Evolutionary conservation across 2,888 invertebrate genomes (phyloP), one percentile per base, ranked within the genome.

Genomic region (Cheilosia vernalis): DNA sequence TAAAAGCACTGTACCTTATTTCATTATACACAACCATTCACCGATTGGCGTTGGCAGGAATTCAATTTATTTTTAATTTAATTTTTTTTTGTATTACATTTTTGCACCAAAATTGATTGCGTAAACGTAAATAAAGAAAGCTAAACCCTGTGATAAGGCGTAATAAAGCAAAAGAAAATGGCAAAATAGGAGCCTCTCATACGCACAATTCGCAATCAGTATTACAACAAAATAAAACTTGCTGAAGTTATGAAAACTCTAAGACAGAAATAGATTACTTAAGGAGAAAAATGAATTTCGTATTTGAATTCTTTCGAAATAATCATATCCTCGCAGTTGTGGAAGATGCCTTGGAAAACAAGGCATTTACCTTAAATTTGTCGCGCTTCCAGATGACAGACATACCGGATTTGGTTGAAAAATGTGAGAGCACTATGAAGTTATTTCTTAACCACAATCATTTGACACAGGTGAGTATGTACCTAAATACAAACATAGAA

Each of bases 281-380:
- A n/a, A 17, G 15, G 9, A 21, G n/a, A 1, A n/a, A 76, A 21
- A 95, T 95, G 94, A 95, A 94, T 93, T 93, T 93, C 89, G 93
- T 95, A 89, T 93, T 94, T 91, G 94, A 95, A 92, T 95, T 94
- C 91, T 94, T 95, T 89, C 95, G 94, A 91, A 94, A 94, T 91
- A 94, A 95, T 90, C 94, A 95, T 89, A 94, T 95, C 89, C 90
- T 95, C 88, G 95, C 95, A 44, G 93, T 94, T 88, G 94, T 95
- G 88, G 95, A 95, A 92, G 93, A 94, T 89, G 95, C 94, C 10
- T 93, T 94, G 76, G 92, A 91, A 40, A 94, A 94, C 89, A 94
- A 94, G 90, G 93, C 94, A 51, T 93, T 93, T 73, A 93, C 93
- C 81, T 91, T 95, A 87, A 94, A 94, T 91, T 91, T 95, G 77